These are phyloP conservation scores for Drosophila mojavensis DNA, from an alignment of 1,140 invertebrate species.

Conservation along the genomic window DNA sequence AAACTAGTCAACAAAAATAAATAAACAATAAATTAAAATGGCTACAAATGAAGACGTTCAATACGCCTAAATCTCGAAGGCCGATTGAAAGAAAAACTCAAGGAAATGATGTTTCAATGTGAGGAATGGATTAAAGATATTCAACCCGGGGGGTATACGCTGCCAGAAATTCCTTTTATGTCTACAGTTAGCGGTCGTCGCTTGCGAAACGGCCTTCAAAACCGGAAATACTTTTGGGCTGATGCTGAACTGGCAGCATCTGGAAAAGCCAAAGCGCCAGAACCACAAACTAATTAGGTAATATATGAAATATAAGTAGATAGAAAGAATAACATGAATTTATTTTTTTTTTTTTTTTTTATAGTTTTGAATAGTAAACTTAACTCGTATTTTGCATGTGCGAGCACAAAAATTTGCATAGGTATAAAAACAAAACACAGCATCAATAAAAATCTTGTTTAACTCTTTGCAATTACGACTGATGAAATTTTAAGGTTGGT, in stretches of 20 bases:
- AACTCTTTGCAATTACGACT: no score
- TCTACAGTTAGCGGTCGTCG: background rate
- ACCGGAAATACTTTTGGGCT: background rate
- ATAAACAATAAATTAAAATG: background rate
- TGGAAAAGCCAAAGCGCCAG: constrained; percentile 1
- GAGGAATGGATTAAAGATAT: background rate
- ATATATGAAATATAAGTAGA: background rate
- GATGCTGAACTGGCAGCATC: background rate
- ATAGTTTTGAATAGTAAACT: no score
- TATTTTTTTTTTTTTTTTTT: no score
- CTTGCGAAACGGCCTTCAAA: constrained; percentile 1
- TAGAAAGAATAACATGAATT: no score
- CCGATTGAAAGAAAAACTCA: background rate
- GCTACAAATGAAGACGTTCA: constrained; percentile 7
- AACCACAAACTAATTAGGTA: background rate
- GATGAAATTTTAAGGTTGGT: no score
- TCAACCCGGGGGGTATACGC: no score
- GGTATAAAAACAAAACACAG: no score
- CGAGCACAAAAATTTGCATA: no score
- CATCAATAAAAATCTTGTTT: no score
- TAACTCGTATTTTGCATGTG: no score
- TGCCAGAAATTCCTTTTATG: background rate
- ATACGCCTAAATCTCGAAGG: constrained; percentile 1
- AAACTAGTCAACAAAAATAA: constrained; percentile 29
- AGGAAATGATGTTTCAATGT: background rate